Base-by-base conservation (phyloP, 2,797 vertebrate genomes). In the Taenioides sp. region DNA sequence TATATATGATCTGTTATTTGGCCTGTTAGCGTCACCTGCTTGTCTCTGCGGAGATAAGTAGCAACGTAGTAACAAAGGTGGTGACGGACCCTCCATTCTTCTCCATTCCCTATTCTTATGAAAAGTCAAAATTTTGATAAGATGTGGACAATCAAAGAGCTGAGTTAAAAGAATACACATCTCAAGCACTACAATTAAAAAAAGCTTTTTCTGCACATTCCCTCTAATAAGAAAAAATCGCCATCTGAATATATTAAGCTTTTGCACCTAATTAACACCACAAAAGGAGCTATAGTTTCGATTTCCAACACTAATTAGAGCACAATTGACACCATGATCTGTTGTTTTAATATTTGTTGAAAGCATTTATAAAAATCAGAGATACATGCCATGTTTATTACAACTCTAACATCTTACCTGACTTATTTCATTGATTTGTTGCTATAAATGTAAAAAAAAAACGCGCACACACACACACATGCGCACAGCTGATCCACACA, bases 371-470 rank as follows among this genome's bases (percentile, higher is more conserved):
- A 16, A 27, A n/a, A 49, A 25, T 20, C 23, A 65, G 27, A 65
- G 43, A 75, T 75, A 59, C 37, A 68, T 74, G 63, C 61, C 55
- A 71, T 2, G 37, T 47, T 67, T 59, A 76, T 23, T 40, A 57
- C 65, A 71, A 63, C 61, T 55, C 71, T 59, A 73, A 78, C 76
- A 70, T 76, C 78, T 69, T 73, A 69, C 72, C 11, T 43, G 9
- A 22, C 20, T 40, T 37, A 18, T 60, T 65, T 57, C 72, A 77
- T 40, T 37, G 60, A 79, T 72, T 60, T 54, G 60, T 77, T 74
- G 60, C 63, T 73, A 69, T 84, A 82, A 79, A 79, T 84, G 70
- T 80, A 73, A 75, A 70, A 64, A 80, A 59, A 70, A 61, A n/a
- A 12, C 58, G n/a, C n/a, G n/a, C 50, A 76, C 66, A 9, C 7